These are phyloP conservation scores for Chaetodon trifascialis DNA, from an alignment of 2,113 vertebrate genomes.

Conservation along the genomic window DNA sequence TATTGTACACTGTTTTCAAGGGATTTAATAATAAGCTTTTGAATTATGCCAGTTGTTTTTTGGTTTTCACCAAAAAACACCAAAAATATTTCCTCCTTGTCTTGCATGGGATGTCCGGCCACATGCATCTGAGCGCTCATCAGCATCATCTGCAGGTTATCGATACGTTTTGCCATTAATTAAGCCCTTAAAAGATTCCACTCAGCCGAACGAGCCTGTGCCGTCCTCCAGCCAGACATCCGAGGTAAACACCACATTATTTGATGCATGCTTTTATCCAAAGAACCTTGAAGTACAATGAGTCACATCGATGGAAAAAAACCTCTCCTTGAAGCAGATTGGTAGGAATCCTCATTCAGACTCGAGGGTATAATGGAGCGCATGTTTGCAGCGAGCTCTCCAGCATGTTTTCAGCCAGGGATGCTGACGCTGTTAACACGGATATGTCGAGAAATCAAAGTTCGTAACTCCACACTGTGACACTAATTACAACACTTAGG, in stretches of 20 bases:
- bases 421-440: constrained; percentile 1
- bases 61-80: no score
- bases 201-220: background rate
- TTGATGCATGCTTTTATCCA: constrained; percentile 41
- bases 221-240: background rate
- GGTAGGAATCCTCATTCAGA: constrained; percentile 33
- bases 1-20: background rate
- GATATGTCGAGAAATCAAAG: background rate
- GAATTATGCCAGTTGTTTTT: no score
- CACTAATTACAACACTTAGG: constrained; percentile 5
- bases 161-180: background rate
- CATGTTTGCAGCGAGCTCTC: constrained; percentile 7
- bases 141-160: background rate
- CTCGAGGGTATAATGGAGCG: constrained; percentile 25
- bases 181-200: background rate
- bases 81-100: background rate
- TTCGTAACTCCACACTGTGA: background rate
- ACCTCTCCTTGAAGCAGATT: constrained; percentile 24
- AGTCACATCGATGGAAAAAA: constrained; percentile 27
- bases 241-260: constrained; percentile 34
- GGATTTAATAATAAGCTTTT: background rate
- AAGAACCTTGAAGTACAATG: constrained; percentile 58
- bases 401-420: background rate
- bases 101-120: no score
- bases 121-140: background rate